Base-by-base conservation (phyloP, 2,797 vertebrate genomes). In the Coccyzus lansbergi region DNA sequence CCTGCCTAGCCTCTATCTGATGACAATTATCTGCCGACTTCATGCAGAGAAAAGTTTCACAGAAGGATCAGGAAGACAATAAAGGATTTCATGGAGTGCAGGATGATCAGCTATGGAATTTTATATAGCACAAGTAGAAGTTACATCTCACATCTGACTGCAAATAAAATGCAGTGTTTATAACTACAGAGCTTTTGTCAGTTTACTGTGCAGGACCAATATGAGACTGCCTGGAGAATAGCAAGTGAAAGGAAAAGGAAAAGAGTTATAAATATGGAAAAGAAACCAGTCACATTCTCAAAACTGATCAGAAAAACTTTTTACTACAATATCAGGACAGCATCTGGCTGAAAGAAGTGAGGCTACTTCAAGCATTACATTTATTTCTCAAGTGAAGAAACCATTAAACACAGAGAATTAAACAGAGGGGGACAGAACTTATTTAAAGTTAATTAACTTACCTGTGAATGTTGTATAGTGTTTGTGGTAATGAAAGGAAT, bases 401-500 rank as follows among this genome's bases (percentile, higher is more conserved):
- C 12, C 3, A 56, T 74, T 68, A 76, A 80, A 82, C 26, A 67
- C 2, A 63, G 4, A 34, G 59, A 92, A 71, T 64, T 58, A 64
- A 90, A 76, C 5, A 21, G 16, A 33, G 87, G 28, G 33, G 33
- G 42, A 55, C 10, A 86, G 29, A 82, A 88, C 6, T 83, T 51
- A 67, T 4, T 90, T 53, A 59, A 70, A 56, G 25, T 34, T 62
- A 56, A 72, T 85, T 80, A 82, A 92, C 93, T 96, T 96, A 97
- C 94, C 63, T 92, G 77, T 94, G 86, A 94, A 97, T 96, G 64
- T 97, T 97, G 94, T 96, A 94, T 7, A 96, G 59, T 13, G 86
- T 97, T 92, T 97, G 97, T 31, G 92, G 97, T 94, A 97, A 86
- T 34, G 96, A 95, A 52, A 97, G 91, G 58, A 94, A 65, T 64